Evolutionary conservation across 2,113 vertebrate genomes (phyloP).

Genomic region (Triplophysa rosa): DNA sequence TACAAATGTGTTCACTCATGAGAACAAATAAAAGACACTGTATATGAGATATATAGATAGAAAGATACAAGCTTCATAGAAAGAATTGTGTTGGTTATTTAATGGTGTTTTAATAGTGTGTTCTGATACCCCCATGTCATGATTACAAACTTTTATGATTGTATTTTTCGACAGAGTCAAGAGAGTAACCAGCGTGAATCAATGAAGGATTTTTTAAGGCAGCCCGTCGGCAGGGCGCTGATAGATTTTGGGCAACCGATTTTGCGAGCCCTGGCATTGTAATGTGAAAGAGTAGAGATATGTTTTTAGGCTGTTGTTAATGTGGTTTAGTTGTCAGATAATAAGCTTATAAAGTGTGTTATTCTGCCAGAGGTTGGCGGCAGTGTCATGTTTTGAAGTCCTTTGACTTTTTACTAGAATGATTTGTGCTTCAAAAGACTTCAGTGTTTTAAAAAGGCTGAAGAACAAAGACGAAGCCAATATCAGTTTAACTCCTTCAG

Average conservation of each 20-base stretch:
- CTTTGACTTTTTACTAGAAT: background rate
- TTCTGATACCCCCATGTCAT: slow-evolving; percentile 40
- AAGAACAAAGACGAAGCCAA: background rate
- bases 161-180: too few species aligned
- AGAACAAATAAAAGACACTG: too few species aligned
- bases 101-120: slow-evolving; percentile 45
- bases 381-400: slow-evolving; percentile 1
- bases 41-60: too few species aligned
- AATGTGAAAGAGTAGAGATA: slow-evolving; percentile 35
- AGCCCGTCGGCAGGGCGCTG: too few species aligned
- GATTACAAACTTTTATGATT: background rate
- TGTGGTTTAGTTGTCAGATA: slow-evolving; percentile 15
- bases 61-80: too few species aligned
- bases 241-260: too few species aligned
- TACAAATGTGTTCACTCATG: too few species aligned
- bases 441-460: background rate
- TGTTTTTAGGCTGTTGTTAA: background rate
- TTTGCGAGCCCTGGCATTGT: background rate
- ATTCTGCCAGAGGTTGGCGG: background rate
- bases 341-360: background rate
- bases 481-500: slow-evolving; percentile 7
- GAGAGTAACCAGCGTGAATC: too few species aligned
- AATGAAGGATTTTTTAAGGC: too few species aligned
- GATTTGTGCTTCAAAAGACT: background rate
- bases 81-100: too few species aligned